These are phyloP conservation scores for Epicampocera succincta DNA, from an alignment of 2,888 invertebrate species.

Conservation along the genomic window DNA sequence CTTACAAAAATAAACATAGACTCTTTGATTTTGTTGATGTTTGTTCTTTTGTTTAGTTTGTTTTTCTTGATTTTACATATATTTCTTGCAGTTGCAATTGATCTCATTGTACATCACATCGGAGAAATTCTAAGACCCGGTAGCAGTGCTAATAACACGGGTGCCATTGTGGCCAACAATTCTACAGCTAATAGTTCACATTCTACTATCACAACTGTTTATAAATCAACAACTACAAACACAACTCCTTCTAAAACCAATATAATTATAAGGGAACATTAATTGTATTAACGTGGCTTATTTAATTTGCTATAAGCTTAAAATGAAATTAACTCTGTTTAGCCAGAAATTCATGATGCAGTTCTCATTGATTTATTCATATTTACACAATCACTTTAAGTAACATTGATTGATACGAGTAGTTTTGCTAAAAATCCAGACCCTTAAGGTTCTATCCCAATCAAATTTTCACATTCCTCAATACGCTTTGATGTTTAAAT, in stretches of 20 bases:
- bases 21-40: slow-evolving; percentile 49
- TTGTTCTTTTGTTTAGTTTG: slow-evolving; percentile 74
- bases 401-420: slow-evolving; percentile 7
- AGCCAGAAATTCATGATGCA: slow-evolving; percentile 62
- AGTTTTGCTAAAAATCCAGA: slow-evolving; percentile 29
- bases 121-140: slow-evolving; percentile 93
- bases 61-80: slow-evolving; percentile 77
- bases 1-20: slow-evolving; percentile 30
- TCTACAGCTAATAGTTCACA: slow-evolving; percentile 76
- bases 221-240: slow-evolving; percentile 71
- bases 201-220: slow-evolving; percentile 74
- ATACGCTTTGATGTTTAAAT: slow-evolving; percentile 34
- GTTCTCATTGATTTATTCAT: slow-evolving; percentile 40
- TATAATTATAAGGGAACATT: slow-evolving; percentile 78
- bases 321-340: slow-evolving; percentile 45
- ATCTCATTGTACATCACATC: slow-evolving; percentile 99
- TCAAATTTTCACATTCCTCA: slow-evolving; percentile 51
- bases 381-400: slow-evolving; percentile 35
- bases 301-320: slow-evolving; percentile 48
- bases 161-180: slow-evolving; percentile 77
- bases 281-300: slow-evolving; percentile 65
- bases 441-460: slow-evolving; percentile 10
- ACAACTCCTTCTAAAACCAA: slow-evolving; percentile 58
- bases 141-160: slow-evolving; percentile 82
- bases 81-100: slow-evolving; percentile 98